These are phyloP conservation scores for Nasonia giraulti DNA, from an alignment of 1,140 invertebrate genomes.

Conservation along the genomic window DNA sequence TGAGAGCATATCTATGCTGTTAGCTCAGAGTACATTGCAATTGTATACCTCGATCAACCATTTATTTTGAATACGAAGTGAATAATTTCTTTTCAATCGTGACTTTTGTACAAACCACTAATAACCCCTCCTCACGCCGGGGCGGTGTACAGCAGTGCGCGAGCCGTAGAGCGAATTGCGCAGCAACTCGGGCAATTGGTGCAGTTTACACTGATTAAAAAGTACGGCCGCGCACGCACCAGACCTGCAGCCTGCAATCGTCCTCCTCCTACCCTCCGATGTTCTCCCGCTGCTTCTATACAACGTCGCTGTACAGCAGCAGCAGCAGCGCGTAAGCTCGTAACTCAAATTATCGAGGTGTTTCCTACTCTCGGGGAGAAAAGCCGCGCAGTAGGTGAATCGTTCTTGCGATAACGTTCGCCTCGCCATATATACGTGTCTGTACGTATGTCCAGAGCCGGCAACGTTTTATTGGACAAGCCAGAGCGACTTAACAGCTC, in stretches of 20 bases:
- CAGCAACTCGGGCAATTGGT: constrained; percentile 7
- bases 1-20: too few species aligned
- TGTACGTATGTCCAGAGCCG: constrained; percentile 31
- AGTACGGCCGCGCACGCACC: constrained; percentile 13
- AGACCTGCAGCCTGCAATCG: not conserved
- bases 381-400: constrained; percentile 41
- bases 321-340: constrained; percentile 14
- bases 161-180: too few species aligned
- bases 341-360: constrained; percentile 50
- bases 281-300: not conserved
- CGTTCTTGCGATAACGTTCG: not conserved
- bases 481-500: constrained; percentile 59
- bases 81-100: too few species aligned
- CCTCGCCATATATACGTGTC: not conserved
- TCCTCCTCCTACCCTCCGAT: not conserved
- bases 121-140: too few species aligned
- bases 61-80: too few species aligned
- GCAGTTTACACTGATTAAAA: constrained; percentile 44
- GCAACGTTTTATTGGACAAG: constrained; percentile 60
- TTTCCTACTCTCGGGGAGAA: not conserved
- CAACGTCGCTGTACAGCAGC: not conserved
- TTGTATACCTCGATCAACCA: too few species aligned
- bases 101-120: too few species aligned
- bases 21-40: too few species aligned
- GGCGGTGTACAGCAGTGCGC: not conserved